Conservation (phyloP, 1,140 invertebrate species). For the Macrocentrus cingulum region DNA sequence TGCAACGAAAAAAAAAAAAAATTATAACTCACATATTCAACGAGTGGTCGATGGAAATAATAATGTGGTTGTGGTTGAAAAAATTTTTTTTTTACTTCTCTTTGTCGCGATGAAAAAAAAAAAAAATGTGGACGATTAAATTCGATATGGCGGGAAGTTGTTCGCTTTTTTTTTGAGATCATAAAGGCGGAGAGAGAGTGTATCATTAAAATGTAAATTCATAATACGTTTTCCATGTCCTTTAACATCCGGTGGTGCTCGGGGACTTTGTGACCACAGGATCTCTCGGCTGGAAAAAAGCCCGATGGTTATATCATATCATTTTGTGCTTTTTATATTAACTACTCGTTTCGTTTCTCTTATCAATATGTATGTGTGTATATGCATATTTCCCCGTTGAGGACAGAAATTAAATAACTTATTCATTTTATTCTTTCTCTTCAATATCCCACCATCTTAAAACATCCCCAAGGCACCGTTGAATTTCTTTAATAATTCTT, state of each 20-base stretch:
- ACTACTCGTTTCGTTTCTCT: slow-evolving; percentile 5
- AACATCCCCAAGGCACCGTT: background rate
- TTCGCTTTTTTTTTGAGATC: slow-evolving; percentile 7
- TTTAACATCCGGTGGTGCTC: slow-evolving; percentile 16
- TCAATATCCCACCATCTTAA: background rate
- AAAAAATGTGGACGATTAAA: slow-evolving; percentile 9
- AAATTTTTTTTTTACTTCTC: slow-evolving; percentile 1
- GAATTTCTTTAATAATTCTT: slow-evolving; percentile 11
- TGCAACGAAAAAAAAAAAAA: too few relatives aligned
- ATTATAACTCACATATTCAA: too few relatives aligned
- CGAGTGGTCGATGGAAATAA: background rate
- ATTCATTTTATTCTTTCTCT: background rate
- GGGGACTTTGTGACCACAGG: slow-evolving; percentile 12
- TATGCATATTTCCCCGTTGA: background rate
- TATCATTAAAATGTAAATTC: slow-evolving; percentile 27
- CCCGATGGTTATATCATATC: slow-evolving; percentile 17
- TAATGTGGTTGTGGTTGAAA: background rate
- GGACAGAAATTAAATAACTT: slow-evolving; percentile 11
- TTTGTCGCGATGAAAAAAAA: background rate
- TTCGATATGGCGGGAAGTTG: slow-evolving; percentile 18
- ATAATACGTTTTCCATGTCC: slow-evolving; percentile 22
- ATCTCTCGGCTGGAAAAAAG: slow-evolving; percentile 9
- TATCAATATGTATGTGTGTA: background rate
- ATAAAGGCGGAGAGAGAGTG: background rate
- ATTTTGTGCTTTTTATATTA: slow-evolving; percentile 14